Evolutionary conservation across 2,797 vertebrate species (phyloP).

Genomic region (Ispidina lecontei): DNA sequence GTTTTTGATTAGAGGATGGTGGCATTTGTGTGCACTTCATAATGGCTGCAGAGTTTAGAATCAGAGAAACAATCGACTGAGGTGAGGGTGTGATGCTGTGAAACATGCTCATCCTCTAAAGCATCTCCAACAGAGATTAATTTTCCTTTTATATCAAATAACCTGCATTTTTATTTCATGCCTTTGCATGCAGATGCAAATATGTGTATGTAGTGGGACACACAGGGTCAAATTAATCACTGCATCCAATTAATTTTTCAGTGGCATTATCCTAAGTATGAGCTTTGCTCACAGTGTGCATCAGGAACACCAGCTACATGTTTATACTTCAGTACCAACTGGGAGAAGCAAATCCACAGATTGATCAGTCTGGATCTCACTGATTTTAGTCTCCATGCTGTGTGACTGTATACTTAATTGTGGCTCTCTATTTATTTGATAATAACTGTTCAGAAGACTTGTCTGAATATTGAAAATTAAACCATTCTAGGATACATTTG

Average conservation of each 20-base stretch:
- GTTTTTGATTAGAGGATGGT: background rate
- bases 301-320: background rate
- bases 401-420: background rate
- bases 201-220: background rate
- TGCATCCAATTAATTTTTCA: conserved; percentile 9
- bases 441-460: background rate
- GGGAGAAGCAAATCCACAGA: background rate
- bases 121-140: background rate
- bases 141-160: conserved; percentile 21
- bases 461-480: background rate
- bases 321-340: background rate
- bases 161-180: background rate
- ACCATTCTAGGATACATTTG: background rate
- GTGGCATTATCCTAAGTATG: background rate
- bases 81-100: background rate
- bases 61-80: background rate
- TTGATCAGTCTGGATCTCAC: background rate
- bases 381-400: background rate
- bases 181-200: background rate
- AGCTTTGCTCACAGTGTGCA: background rate
- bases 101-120: background rate
- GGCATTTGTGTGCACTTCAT: background rate
- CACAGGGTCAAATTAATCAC: background rate
- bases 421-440: background rate
- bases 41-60: background rate